Evolutionary conservation across 2,888 invertebrate genomes (phyloP), one percentile per base, ranked within the genome.

Genomic region (Macrophya alboannulata): DNA sequence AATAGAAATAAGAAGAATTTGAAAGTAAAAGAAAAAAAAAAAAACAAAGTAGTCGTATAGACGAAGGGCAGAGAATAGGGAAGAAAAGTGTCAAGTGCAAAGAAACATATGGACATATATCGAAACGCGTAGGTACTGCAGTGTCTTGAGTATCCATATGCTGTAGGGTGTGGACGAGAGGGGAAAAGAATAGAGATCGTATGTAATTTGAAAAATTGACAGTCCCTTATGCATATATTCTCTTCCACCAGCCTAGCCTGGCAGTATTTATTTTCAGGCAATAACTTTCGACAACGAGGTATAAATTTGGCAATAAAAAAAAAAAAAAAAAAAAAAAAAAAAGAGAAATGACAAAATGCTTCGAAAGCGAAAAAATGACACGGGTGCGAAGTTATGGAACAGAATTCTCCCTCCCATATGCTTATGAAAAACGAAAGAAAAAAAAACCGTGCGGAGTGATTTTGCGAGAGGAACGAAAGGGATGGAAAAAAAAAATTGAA

Each of bases 261-360:
- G 40, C n/a, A 71, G 71, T 40, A 71, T 71, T 71, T 40, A 40
- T 71, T 71, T n/a, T 15, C 21, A 62, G 25, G 62, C 12, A 25
- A 62, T 62, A 62, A 12, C 0, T 17, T 31, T 31, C 31, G 31
- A 31, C 31, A 31, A 31, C 31, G 31, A 68, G 65, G 31, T 68
- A 68, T 68, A 68, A 74, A 45, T 45, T 43, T 10, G 17, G 68
- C 68, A 17, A 10, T 12, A 72, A 40, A 37, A 72, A 40, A 72
- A 72, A n/a, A n/a, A n/a, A n/a, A n/a, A n/a, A n/a, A n/a, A n/a
- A n/a, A n/a, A n/a, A n/a, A n/a, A n/a, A n/a, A n/a, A n/a, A n/a
- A n/a, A n/a, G n/a, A n/a, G n/a, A n/a, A 74, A 74, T 74, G 72
- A 45, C 45, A 45, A 74, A 74, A 74, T 21, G 72, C 72, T 74